phyloP scores from a whole-genome alignment of 2,797 vertebrate genomes.

The Gorsachius magnificus region DNA sequence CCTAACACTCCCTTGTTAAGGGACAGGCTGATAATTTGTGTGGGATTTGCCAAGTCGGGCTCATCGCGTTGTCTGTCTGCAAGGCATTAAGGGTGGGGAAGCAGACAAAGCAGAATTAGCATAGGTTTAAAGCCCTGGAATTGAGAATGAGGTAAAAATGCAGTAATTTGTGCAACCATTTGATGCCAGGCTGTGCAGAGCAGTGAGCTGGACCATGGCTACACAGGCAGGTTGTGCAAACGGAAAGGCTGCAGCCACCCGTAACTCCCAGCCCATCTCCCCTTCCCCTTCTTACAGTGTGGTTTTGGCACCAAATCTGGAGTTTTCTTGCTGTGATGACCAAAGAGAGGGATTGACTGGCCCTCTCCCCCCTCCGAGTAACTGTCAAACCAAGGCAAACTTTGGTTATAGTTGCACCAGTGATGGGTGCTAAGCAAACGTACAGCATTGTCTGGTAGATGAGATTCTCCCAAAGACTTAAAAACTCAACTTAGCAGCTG shows the following conservation, averaged over 20 bases:
- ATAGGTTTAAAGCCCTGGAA: not conserved
- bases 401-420: not conserved
- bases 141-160: not conserved
- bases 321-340: not conserved
- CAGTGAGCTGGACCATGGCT: not conserved
- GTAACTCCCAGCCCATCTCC: not conserved
- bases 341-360: not conserved
- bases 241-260: not conserved
- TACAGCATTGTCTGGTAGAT: not conserved
- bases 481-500: not conserved
- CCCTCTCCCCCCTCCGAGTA: not conserved
- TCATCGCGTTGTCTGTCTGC: not conserved
- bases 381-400: not conserved
- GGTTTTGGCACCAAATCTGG: not conserved
- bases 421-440: not conserved
- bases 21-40: not conserved
- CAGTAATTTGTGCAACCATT: not conserved
- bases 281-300: not conserved
- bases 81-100: not conserved
- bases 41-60: fast-evolving
- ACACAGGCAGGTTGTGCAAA: not conserved
- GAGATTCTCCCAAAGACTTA: constrained; percentile 21
- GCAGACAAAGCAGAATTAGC: not conserved
- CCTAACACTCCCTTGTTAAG: not conserved
- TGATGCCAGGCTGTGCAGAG: not conserved